These are phyloP conservation scores for Andrena praecox DNA, from an alignment of 2,888 invertebrate species.

Conservation along the genomic window DNA sequence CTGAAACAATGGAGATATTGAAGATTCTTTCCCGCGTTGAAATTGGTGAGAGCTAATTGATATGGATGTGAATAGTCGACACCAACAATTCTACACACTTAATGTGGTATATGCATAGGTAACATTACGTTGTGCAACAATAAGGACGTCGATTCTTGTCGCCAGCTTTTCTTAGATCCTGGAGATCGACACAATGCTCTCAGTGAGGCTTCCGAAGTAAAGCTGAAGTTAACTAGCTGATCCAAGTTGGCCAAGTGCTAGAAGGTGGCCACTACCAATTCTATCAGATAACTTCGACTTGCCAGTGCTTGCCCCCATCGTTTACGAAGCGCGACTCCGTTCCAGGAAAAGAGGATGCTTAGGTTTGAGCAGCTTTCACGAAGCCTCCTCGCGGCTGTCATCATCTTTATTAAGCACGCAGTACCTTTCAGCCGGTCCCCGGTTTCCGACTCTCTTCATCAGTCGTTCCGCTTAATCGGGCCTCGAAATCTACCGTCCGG, in stretches of 20 bases:
- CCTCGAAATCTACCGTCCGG: slow-evolving; percentile 54
- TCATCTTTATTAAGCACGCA: slow-evolving; percentile 50
- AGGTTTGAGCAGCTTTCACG: slow-evolving; percentile 37
- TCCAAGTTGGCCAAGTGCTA: not conserved
- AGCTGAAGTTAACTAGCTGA: not conserved
- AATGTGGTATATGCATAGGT: too few species aligned
- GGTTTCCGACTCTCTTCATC: slow-evolving; percentile 55
- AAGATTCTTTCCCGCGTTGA: too few species aligned
- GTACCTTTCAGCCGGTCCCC: slow-evolving; percentile 46
- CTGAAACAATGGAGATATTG: too few species aligned
- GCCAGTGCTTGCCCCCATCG: not conserved
- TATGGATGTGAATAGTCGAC: too few species aligned
- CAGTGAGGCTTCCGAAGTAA: not conserved
- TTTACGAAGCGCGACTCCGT: slow-evolving; percentile 18
- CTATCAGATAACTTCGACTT: slow-evolving; percentile 6
- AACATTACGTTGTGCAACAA: too few species aligned
- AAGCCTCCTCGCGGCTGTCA: slow-evolving; percentile 40
- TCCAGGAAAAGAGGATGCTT: slow-evolving; percentile 21
- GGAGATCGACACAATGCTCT: not conserved
- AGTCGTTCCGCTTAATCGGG: slow-evolving; percentile 66
- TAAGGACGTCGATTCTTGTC: not conserved
- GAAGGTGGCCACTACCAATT: not conserved
- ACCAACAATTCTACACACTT: too few species aligned
- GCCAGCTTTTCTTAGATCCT: not conserved
- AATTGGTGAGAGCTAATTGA: too few species aligned